Base-by-base conservation (phyloP, 2,113 vertebrate species). In the Telmatochromis sp. region DNA sequence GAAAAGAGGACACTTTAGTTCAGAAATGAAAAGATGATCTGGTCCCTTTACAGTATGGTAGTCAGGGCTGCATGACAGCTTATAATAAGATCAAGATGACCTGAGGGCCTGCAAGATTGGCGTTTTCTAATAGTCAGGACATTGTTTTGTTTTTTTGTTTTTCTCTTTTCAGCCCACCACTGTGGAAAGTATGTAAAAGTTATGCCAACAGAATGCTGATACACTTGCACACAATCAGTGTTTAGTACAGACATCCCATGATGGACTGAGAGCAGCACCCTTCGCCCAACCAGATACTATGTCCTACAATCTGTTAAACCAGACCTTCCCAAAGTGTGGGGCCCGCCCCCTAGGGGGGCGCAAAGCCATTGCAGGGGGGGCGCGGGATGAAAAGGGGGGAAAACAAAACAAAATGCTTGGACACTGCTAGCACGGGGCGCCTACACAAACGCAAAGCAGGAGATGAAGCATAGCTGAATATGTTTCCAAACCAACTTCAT, bases 51-150 rank as follows among this genome's bases (percentile, higher is more conserved):
- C 78, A 8, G 11, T 35, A n/a, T 75, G 79, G 75, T 80, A 65
- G 53, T 23, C 19, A 26, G 55, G 55, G 33, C 51, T 5, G 3
- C 51, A 12, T 58, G 19, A 86, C 79, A 90, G 86, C 82, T 55
- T 68, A 86, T 31, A 26, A 21, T 54, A 70, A 83, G 70, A 91
- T 89, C 86, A 90, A 81, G 85, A 93, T 84, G 65, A 87, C 89
- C 47, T 40, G 13, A 19, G 75, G 68, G 54, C n/a, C 55, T n/a
- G 58, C 15, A 12, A 42, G 37, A 82, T 21, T 82, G 53, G 6
- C 6, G 65, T 80, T 83, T 82, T 83, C 26, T 37, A 63, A 35
- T 79, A 12, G 85, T 78, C 49, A 70, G 68, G 31, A 84, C 54
- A 86, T 35, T 37, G 60, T 40, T n/a, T 84, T 49, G 53, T 40